Evolutionary conservation across 2,113 vertebrate genomes (phyloP).

Genomic region (Plecturocebus donacophilus): DNA sequence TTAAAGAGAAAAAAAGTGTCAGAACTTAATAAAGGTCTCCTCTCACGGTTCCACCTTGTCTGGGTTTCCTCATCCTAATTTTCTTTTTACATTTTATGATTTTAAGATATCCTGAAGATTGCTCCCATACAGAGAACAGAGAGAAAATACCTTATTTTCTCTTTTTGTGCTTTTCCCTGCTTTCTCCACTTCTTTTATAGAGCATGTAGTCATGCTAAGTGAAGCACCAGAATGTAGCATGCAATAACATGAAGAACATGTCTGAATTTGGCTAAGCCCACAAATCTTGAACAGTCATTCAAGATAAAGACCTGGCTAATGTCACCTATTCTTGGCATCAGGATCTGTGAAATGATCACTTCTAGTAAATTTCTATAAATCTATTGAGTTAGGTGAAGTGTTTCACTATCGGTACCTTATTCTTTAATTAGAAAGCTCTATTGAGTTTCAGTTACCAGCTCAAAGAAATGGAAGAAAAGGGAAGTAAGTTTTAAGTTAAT

Average conservation of each 20-base stretch:
- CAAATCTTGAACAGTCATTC: conserved; percentile 57
- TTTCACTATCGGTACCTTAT: conserved; percentile 46
- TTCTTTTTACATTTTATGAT: conserved; percentile 23
- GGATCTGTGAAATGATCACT: conserved; percentile 58
- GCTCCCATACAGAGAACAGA: background rate
- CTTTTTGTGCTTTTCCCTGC: conserved; percentile 10
- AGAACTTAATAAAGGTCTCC: background rate
- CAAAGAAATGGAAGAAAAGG: background rate
- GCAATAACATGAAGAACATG: conserved; percentile 61
- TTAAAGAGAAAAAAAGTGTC: background rate
- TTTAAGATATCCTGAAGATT: conserved; percentile 16
- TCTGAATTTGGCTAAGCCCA: conserved; percentile 55
- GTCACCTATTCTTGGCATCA: conserved; percentile 51
- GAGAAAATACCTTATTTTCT: background rate
- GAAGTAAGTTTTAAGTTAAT: conserved; percentile 12
- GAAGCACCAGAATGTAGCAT: conserved; percentile 42
- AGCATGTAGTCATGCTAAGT: conserved; percentile 35
- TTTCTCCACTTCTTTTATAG: background rate
- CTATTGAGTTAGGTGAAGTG: conserved; percentile 52
- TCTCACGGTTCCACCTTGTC: background rate
- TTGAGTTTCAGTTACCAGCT: conserved; percentile 32
- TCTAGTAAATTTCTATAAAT: conserved; percentile 57
- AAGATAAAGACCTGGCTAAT: conserved; percentile 63
- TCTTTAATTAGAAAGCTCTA: conserved; percentile 28
- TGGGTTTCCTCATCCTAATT: conserved; percentile 21